Percentiles rank a stretch among this genome's conserved stretches.
phyloP scores from a whole-genome alignment of 2,888 invertebrate genomes.

The Eupithecia subfuscata region DNA sequence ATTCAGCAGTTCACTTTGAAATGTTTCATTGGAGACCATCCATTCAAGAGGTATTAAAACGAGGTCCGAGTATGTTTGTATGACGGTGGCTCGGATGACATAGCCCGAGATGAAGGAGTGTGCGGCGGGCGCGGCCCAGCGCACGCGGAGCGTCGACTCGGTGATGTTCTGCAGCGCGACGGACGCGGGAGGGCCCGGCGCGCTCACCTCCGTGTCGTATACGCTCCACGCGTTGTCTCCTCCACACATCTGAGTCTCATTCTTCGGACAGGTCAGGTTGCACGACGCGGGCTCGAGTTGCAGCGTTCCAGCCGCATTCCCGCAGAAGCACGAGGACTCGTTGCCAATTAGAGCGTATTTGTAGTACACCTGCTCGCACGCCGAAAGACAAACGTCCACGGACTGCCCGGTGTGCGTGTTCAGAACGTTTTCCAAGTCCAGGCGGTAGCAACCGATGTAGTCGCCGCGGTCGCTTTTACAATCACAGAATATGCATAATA shows the following conservation, averaged over 20 bases:
- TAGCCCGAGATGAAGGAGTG: slow-evolving; percentile 82
- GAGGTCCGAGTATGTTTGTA: slow-evolving; percentile 84
- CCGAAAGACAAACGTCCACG: slow-evolving; percentile 75
- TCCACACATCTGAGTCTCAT: slow-evolving; percentile 87
- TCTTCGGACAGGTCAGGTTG: slow-evolving; percentile 84
- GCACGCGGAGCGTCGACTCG: slow-evolving; percentile 85
- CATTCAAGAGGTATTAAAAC: slow-evolving; percentile 80
- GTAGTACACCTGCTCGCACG: slow-evolving; percentile 77
- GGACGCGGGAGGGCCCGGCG: slow-evolving; percentile 88
- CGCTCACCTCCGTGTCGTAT: slow-evolving; percentile 86
- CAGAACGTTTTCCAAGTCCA: slow-evolving; percentile 64
- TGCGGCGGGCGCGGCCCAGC: slow-evolving; percentile 84
- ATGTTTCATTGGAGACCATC: slow-evolving; percentile 84
- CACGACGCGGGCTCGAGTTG: slow-evolving; percentile 74
- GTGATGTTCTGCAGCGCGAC: slow-evolving; percentile 84
- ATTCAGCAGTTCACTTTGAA: slow-evolving; percentile 83
- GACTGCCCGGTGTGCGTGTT: slow-evolving; percentile 79
- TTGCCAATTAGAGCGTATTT: slow-evolving; percentile 76
- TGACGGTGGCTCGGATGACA: slow-evolving; percentile 80
- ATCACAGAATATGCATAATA: slow-evolving; percentile 49
- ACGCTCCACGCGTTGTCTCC: slow-evolving; percentile 87
- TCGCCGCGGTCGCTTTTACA: slow-evolving; percentile 69
- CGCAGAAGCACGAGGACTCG: slow-evolving; percentile 77
- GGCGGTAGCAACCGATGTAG: slow-evolving; percentile 73
- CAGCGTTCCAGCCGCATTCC: slow-evolving; percentile 66